Evolutionary conservation across 2,888 invertebrate genomes (phyloP).

Genomic region (Sericinus montela): DNA sequence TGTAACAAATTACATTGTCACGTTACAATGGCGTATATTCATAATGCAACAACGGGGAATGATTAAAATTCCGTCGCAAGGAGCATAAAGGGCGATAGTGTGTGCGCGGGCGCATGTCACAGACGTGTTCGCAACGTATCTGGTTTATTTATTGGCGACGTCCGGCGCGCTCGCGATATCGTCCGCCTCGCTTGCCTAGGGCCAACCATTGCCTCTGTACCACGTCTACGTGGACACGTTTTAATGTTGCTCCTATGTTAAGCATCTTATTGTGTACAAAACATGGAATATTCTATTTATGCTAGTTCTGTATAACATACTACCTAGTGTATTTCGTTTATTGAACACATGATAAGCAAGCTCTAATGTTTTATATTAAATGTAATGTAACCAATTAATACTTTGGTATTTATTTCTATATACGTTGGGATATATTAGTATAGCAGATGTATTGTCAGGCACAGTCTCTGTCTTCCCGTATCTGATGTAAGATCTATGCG

Average conservation of each 20-base stretch:
- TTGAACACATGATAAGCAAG: no score
- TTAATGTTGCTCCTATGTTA: background rate
- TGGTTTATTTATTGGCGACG: constrained; percentile 72
- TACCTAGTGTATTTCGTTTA: no score
- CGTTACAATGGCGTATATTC: background rate
- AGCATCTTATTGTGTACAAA: background rate
- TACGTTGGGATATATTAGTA: no score
- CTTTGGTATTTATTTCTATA: no score
- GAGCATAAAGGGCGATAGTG: constrained; percentile 28
- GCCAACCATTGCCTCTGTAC: constrained; percentile 16
- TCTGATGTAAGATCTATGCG: no score
- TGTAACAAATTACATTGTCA: background rate
- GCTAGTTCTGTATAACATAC: background rate
- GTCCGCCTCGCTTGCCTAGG: constrained; percentile 22
- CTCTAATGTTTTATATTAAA: no score
- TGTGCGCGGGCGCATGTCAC: constrained; percentile 60
- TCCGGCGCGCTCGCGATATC: constrained; percentile 52
- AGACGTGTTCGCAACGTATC: constrained; percentile 69
- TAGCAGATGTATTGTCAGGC: no score
- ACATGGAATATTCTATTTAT: background rate
- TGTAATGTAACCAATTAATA: no score
- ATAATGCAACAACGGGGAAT: background rate
- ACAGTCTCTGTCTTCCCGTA: no score
- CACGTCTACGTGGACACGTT: constrained; percentile 3
- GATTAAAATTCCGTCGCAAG: constrained; percentile 16